Percentiles rank a stretch among this genome's conserved stretches.
Evolutionary conservation across 2,797 vertebrate genomes (phyloP).

Genomic region (Pyrocephalus nanus): DNA sequence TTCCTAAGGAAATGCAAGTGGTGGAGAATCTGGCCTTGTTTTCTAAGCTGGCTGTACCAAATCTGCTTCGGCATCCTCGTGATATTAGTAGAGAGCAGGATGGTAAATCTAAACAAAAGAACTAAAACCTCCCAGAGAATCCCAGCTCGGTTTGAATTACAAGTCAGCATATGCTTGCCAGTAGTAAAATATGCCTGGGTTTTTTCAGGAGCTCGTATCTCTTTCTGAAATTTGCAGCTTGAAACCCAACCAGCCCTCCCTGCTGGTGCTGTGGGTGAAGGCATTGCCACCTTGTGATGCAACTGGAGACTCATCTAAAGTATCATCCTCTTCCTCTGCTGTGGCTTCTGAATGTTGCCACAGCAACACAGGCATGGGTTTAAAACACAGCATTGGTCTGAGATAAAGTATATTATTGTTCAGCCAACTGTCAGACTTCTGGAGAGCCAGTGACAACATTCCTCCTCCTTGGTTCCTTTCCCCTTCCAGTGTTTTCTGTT

Average conservation of each 20-base stretch:
- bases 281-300: not conserved
- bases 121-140: not conserved
- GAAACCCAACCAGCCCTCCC: not conserved
- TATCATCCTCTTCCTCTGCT: not conserved
- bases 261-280: not conserved
- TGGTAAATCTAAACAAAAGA: not conserved
- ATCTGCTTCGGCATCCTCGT: not conserved
- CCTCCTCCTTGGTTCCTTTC: not conserved
- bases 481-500: not conserved
- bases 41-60: not conserved
- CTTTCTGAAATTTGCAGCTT: not conserved
- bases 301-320: not conserved
- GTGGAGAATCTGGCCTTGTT: not conserved
- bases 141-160: conserved; percentile 1
- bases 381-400: not conserved
- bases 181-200: not conserved
- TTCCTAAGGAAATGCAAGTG: not conserved
- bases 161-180: not conserved
- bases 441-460: not conserved
- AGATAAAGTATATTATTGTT: not conserved
- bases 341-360: not conserved
- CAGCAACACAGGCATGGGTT: not conserved
- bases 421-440: not conserved
- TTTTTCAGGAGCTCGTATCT: not conserved
- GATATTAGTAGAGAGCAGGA: not conserved